Evolutionary conservation across 2,113 vertebrate genomes (phyloP).

Genomic region (Colistium nudipinnis): DNA sequence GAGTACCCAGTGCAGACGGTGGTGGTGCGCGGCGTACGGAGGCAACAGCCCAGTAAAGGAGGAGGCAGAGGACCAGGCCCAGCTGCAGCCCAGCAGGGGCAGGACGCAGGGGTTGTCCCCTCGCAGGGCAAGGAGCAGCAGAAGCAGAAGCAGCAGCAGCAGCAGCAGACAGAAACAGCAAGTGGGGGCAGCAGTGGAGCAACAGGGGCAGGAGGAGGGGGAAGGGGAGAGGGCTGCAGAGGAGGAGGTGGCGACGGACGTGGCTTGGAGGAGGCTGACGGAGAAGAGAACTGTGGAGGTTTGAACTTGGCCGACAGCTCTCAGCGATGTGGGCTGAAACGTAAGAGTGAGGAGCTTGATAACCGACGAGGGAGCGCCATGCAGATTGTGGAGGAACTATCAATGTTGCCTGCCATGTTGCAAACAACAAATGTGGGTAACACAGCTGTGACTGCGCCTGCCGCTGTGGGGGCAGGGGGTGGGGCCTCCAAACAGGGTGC

Average conservation of each 20-base stretch:
- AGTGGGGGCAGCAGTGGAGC: constrained; percentile 82
- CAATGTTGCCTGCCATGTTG: constrained; percentile 98
- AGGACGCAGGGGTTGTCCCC: constrained; percentile 65
- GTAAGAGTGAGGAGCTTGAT: constrained; percentile 97
- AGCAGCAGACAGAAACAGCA: constrained; percentile 73
- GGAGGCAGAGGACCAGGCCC: constrained; percentile 54
- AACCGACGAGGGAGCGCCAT: constrained; percentile 88
- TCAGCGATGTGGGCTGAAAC: constrained; percentile 98
- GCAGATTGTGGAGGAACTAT: constrained; percentile 99
- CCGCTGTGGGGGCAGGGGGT: constrained; percentile 64
- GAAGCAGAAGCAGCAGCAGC: constrained; percentile 72
- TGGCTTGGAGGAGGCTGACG: constrained; percentile 64
- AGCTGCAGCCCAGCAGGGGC: constrained; percentile 55
- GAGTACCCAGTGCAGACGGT: constrained; percentile 89
- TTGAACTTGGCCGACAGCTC: constrained; percentile 86
- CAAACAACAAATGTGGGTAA: constrained; percentile 91
- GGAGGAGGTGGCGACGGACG: constrained; percentile 64
- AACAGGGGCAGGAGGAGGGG: constrained; percentile 79
- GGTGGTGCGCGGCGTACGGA: constrained; percentile 90
- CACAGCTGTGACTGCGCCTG: constrained; percentile 85
- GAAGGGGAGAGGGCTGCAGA: constrained; percentile 79
- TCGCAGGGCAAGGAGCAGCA: constrained; percentile 68
- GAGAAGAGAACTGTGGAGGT: constrained; percentile 79
- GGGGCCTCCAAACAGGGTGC: constrained; percentile 85
- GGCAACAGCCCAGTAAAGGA: constrained; percentile 78